Base-by-base conservation (phyloP, 92 coral and sea anemone species). In the Epizoanthus ramosus region DNA sequence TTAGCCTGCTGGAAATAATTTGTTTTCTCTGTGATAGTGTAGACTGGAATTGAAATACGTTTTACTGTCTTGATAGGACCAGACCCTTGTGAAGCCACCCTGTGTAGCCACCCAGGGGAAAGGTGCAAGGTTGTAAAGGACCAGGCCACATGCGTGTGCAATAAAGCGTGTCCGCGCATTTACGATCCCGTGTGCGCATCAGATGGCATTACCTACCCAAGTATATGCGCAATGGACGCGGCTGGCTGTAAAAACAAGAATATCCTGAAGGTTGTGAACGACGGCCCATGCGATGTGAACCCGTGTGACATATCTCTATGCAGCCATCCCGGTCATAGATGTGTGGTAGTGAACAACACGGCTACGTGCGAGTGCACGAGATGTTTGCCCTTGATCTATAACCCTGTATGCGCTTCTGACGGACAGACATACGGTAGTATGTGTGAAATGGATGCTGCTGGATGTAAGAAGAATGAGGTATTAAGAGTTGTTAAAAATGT, bases 401-500 rank as follows among this genome's bases (percentile, higher is more conserved):
- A 77, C 65, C 94, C 92, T 0, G 98, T 92, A 14, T 95, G 98
- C 69, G 98, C 88, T 68, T 85, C 98, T n/a, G 97, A 95, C 70
- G 91, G 92, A 7, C 85, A 90, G 47, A 93, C 96, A 22, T 95
- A 95, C 68, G 81, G 89, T 16, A 95, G 88, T 89, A 61, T 75
- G 53, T 95, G 98, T 69, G 65, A 37, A 63, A 85, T 95, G 86
- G 72, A 87, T 58, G 93, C 90, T 15, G 88, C 90, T 23, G 94
- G 97, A 10, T 95, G 98, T 63, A 54, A 37, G 1, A 77, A 77
- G 82, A 41, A 77, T 61, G 82, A 77, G 24, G 82, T 77, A 3
- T 16, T 77, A 8, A 37, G 56, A 50, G 60, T 77, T 39, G 25
- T 77, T 15, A 77, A 77, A 33, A 22, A 77, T 16, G 41, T 21